Percentiles rank a stretch among this genome's conserved stretches.
Evolutionary conservation across 1,140 invertebrate genomes (phyloP).

Genomic region (Carposina sasakii): DNA sequence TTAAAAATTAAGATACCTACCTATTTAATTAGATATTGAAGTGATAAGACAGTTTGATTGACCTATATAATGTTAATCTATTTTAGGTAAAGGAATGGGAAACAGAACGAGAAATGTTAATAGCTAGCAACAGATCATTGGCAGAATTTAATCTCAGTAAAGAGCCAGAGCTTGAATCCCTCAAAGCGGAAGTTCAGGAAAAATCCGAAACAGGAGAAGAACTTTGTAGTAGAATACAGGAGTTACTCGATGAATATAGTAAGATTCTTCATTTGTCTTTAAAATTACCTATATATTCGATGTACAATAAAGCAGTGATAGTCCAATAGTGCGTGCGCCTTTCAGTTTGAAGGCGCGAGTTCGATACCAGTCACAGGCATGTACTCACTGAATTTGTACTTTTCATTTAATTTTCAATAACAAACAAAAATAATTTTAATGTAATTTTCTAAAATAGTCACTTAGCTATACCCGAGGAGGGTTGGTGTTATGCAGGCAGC

Average conservation of each 20-base stretch:
- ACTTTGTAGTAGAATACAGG: slow-evolving; percentile 79
- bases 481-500: too few species aligned
- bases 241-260: slow-evolving; percentile 79
- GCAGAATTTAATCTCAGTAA: slow-evolving; percentile 90
- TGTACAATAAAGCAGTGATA: too few species aligned
- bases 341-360: too few species aligned
- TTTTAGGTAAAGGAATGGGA: slow-evolving; percentile 84
- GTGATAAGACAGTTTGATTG: too few species aligned
- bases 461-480: too few species aligned
- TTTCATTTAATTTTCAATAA: too few species aligned
- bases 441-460: too few species aligned
- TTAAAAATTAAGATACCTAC: not conserved
- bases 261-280: slow-evolving; percentile 38
- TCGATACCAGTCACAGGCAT: too few species aligned
- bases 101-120: slow-evolving; percentile 87
- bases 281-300: not conserved
- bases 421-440: too few species aligned
- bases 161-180: slow-evolving; percentile 84
- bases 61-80: slow-evolving; percentile 16
- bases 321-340: too few species aligned
- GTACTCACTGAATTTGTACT: too few species aligned
- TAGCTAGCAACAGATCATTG: slow-evolving; percentile 88
- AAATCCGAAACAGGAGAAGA: slow-evolving; percentile 79
- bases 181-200: slow-evolving; percentile 79
- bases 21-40: too few species aligned